Conservation (phyloP, 2,888 invertebrate species). For the Amiota communis region DNA sequence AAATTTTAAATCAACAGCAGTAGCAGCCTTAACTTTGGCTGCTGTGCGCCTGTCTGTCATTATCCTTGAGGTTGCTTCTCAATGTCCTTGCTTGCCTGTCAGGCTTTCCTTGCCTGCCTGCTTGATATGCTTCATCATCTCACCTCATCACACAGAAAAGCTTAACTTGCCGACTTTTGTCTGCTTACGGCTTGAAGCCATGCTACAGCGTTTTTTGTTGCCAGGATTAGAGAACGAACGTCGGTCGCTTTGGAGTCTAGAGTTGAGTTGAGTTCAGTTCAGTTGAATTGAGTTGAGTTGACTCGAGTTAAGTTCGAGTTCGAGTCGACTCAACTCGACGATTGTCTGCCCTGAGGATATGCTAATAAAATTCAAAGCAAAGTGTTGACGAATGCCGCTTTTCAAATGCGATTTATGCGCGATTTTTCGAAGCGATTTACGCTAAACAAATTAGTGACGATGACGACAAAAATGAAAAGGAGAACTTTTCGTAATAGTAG, state of each 20-base stretch:
- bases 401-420: constrained; percentile 39
- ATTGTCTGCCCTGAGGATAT: constrained; percentile 52
- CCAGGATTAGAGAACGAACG: too few relatives aligned
- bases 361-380: constrained; percentile 63
- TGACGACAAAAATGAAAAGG: constrained; percentile 1
- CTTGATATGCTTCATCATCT: constrained; percentile 8
- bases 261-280: background rate
- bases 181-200: background rate
- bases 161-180: background rate
- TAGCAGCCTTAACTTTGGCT: constrained; percentile 40
- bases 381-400: constrained; percentile 56
- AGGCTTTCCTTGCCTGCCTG: background rate
- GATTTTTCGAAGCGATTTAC: constrained; percentile 43
- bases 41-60: constrained; percentile 58
- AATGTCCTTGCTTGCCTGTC: constrained; percentile 16
- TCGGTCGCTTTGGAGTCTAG: too few relatives aligned
- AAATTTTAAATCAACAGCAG: background rate
- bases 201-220: too few relatives aligned
- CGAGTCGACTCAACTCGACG: background rate
- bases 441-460: constrained; percentile 63
- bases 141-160: background rate
- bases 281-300: background rate
- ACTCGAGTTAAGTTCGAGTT: background rate
- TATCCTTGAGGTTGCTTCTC: constrained; percentile 53
- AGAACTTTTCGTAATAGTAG: background rate